Base-by-base conservation (phyloP, 2,797 vertebrate genomes). In the Heliangelus exortis region DNA sequence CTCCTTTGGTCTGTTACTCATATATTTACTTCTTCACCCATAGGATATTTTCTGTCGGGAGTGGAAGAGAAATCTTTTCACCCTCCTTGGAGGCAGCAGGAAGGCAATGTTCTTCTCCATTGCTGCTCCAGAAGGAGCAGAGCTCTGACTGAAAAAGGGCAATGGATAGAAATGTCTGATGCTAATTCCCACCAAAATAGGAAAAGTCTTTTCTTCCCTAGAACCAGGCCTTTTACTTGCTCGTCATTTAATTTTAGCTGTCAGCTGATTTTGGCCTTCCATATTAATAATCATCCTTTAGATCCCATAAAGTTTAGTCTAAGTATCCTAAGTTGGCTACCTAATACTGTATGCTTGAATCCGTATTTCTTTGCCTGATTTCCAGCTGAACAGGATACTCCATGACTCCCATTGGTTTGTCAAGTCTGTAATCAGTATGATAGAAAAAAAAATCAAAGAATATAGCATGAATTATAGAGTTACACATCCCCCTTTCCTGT, bases 401-500 rank as follows among this genome's bases (percentile, higher is more conserved):
- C 25, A 41, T 65, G 65, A 72, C 41, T 91, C 15, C 33, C 69
- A 25, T 51, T 47, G 71, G 88, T 78, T 81, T 62, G 34, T 87
- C 74, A 76, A 39, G 54, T 84, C 47, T 54, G 43, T 39, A 86
- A 34, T 62, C 91, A 87, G 51, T n/a, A 91, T 76, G 36, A 45
- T 80, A 25, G 68, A 83, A 91, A 93, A 93, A 78, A 93, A 75
- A 18, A 61, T 31, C 26, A 59, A 79, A 65, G 53, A 82, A 79
- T 41, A 62, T 61, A 85, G 58, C 53, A 41, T 71, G 57, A 93
- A 87, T 61, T 85, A 67, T 3, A 93, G 65, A 2, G 2, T 57
- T 83, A 80, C 18, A 80, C 67, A 89, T 77, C 25, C 68, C 45
- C 28, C 28, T 71, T 90, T 90, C 66, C 73, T 89, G 45, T 80